Percentiles rank a stretch among this genome's conserved stretches.
Conservation (phyloP, 92 coral and sea anemone genomes). For the Siderastrea radians region DNA sequence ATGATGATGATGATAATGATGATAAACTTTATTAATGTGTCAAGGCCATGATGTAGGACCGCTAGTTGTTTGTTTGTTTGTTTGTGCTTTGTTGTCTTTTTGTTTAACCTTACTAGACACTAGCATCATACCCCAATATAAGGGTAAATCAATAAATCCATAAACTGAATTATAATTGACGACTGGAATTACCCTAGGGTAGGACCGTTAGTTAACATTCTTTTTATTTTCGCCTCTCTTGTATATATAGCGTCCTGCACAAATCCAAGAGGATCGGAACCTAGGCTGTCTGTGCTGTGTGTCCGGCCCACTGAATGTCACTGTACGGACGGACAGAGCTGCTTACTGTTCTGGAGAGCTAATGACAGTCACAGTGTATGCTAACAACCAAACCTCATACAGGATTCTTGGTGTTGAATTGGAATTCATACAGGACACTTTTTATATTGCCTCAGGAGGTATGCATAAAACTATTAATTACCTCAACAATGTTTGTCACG, state of each 20-base stretch:
- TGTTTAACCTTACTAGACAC: too few relatives aligned
- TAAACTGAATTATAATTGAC: neutral
- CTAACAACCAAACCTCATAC: slow-evolving; percentile 82
- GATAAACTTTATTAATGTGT: too few relatives aligned
- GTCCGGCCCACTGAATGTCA: slow-evolving; percentile 81
- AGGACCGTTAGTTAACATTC: neutral
- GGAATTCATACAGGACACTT: slow-evolving; percentile 72
- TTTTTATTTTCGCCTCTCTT: neutral
- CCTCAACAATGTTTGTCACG: neutral
- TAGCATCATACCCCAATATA: too few relatives aligned
- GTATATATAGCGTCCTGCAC: slow-evolving; percentile 68
- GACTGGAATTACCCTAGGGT: neutral
- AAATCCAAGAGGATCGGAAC: slow-evolving; percentile 74
- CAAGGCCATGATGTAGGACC: too few relatives aligned
- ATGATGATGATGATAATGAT: too few relatives aligned
- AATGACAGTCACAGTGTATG: slow-evolving; percentile 83
- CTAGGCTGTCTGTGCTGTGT: slow-evolving; percentile 81
- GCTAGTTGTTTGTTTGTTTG: too few relatives aligned
- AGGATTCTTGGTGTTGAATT: slow-evolving; percentile 80
- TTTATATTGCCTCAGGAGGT: slow-evolving; percentile 81
- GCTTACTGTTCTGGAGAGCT: slow-evolving; percentile 94
- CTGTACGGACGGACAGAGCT: slow-evolving; percentile 86
- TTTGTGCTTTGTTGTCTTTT: too few relatives aligned
- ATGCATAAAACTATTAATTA: neutral
- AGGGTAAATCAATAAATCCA: too few relatives aligned